Conservation (phyloP, 1,140 invertebrate genomes). For the Agraylea sexmaculata region DNA sequence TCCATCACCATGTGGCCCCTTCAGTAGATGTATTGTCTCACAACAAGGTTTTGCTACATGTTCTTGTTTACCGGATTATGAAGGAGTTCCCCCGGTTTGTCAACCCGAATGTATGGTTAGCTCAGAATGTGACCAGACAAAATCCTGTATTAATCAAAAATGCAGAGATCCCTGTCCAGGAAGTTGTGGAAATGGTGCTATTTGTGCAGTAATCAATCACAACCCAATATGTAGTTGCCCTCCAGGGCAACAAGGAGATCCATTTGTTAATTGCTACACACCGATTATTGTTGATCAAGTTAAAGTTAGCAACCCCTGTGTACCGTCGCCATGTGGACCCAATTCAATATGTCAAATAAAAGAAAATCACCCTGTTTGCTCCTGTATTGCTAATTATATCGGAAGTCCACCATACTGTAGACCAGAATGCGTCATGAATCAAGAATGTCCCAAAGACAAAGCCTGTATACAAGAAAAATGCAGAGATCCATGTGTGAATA, state of each 20-base stretch:
- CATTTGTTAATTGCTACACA: constrained; percentile 58
- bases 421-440: constrained; percentile 62
- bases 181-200: constrained; percentile 61
- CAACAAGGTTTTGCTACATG: constrained; percentile 61
- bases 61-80: constrained; percentile 65
- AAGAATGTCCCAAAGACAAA: constrained; percentile 60
- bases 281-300: constrained; percentile 33
- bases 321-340: constrained; percentile 70
- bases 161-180: constrained; percentile 67
- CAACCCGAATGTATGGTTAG: constrained; percentile 71
- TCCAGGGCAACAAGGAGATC: constrained; percentile 63
- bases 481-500: constrained; percentile 57
- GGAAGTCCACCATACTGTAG: constrained; percentile 61
- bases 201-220: constrained; percentile 67
- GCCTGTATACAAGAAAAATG: constrained; percentile 75
- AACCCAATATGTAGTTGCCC: constrained; percentile 73
- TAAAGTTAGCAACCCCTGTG: constrained; percentile 53
- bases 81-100: constrained; percentile 65
- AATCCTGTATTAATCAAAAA: constrained; percentile 66
- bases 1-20: constrained; percentile 68
- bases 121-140: constrained; percentile 63
- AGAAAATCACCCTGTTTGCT: constrained; percentile 64
- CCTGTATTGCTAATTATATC: constrained; percentile 61
- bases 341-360: constrained; percentile 76
- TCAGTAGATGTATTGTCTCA: constrained; percentile 61